Base-by-base conservation (phyloP, 2,113 vertebrate genomes). In the Seriola quinqueradiata region DNA sequence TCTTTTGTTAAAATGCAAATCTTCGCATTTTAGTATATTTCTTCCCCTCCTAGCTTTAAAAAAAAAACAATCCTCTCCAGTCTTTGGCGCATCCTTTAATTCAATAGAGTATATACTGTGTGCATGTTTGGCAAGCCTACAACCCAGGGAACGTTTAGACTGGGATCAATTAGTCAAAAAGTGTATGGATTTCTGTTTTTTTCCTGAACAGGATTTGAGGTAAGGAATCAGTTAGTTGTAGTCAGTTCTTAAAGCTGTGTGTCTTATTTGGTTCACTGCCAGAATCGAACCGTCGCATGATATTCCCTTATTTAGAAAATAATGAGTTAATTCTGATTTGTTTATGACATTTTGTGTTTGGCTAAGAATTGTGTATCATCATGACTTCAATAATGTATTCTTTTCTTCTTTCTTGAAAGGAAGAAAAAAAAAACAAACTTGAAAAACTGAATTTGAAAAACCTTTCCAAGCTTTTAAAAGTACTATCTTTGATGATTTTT, bases 1-100 rank as follows among this genome's bases (percentile, higher is more conserved):
- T 84, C 81, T 75, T 90, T 87, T 87, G 79, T 84, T 87, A 69
- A 80, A 84, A 88, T 87, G 81, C 75, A 88, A 92, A 92, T 86
- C 61, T 77, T 87, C 52, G 2, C 59, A 63, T 90, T 90, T 87
- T 57, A 75, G 73, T 69, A 34, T 70, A 28, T 81, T 70, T 84
- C 67, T 23, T 36, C 28, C 32, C n/a, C 34, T 64, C 73, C 32
- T 32, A 44, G 68, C 72, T 74, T 86, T 72, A 77, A 77, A 75
- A 81, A 70, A 77, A 77, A 75, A 81, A 68, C 1, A 9, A 83
- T 64, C 74, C 44, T 85, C 75, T 80, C 57, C 77, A 3, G 46
- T 83, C 28, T 79, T 77, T 60, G 34, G 58, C 86, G 70, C 57
- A 1, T 60, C 68, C 70, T 84, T 66, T 81, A 70, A 79, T 87